Evolutionary conservation across 2,113 vertebrate genomes (phyloP).

Genomic region (Motacilla tschutschensis): DNA sequence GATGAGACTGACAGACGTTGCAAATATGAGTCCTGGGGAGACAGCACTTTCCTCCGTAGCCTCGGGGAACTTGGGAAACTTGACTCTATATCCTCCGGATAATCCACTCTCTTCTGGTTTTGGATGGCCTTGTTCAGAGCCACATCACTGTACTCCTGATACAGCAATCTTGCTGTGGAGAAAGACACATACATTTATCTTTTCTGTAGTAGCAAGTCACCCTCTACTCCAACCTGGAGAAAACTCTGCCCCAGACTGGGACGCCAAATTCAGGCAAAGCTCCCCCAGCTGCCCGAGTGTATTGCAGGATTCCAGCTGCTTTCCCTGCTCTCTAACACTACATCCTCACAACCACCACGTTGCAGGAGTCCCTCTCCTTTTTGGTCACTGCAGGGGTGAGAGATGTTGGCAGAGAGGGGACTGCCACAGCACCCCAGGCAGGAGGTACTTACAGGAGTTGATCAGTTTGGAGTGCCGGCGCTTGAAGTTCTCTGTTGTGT

Average conservation of each 20-base stretch:
- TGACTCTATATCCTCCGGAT: slow-evolving; percentile 15
- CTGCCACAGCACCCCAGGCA: neutral
- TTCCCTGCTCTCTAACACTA: neutral
- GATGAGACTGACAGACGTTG: slow-evolving; percentile 80
- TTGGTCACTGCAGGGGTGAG: neutral
- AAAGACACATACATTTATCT: neutral
- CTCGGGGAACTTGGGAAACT: slow-evolving; percentile 62
- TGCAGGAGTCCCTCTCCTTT: neutral
- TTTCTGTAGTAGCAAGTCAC: neutral
- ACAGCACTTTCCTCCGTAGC: slow-evolving; percentile 60
- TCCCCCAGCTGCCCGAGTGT: neutral
- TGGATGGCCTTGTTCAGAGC: slow-evolving; percentile 90
- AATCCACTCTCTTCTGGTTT: slow-evolving; percentile 83
- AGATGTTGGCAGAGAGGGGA: neutral
- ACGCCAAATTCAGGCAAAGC: neutral
- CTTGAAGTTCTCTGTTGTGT: slow-evolving; percentile 47
- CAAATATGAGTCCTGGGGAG: slow-evolving; percentile 75
- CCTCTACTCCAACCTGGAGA: neutral
- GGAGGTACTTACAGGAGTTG: slow-evolving; percentile 73
- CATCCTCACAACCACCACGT: neutral
- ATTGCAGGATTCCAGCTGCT: neutral
- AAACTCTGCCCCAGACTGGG: neutral
- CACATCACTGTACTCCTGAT: slow-evolving; percentile 93
- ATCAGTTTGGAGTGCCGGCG: slow-evolving; percentile 73
- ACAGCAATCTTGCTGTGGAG: slow-evolving; percentile 82